phyloP scores from a whole-genome alignment of 2,113 vertebrate species.

The Neodon shergylaensis region DNA sequence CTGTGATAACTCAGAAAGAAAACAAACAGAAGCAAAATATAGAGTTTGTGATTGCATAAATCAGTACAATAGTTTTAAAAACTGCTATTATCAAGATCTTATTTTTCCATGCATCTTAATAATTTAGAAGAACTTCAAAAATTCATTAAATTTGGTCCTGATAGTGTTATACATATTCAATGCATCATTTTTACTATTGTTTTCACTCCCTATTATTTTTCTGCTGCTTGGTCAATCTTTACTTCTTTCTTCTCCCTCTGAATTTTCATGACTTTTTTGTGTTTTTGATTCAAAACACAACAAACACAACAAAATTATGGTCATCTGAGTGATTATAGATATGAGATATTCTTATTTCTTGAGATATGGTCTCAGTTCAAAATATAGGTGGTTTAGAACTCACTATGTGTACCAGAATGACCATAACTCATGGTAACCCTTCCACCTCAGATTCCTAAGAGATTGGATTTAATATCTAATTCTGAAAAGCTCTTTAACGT shows the following conservation, averaged over 20 bases:
- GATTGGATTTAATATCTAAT: background rate
- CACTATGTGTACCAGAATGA: background rate
- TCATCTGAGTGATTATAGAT: background rate
- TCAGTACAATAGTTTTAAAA: background rate
- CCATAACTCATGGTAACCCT: no score
- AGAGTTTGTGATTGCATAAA: background rate
- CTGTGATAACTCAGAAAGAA: background rate
- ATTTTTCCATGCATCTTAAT: background rate
- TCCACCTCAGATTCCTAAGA: background rate
- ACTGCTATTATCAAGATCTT: background rate
- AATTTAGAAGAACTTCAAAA: background rate
- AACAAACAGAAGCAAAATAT: background rate
- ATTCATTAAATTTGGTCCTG: background rate
- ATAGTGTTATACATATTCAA: background rate
- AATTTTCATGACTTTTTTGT: background rate
- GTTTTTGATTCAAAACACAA: background rate
- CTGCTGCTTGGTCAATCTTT: background rate
- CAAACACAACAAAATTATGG: background rate
- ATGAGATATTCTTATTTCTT: background rate
- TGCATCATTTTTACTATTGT: no score
- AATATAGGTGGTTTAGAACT: background rate
- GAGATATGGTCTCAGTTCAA: background rate
- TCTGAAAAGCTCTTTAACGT: background rate
- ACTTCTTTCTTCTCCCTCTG: background rate
- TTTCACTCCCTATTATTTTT: background rate